Evolutionary conservation across 2,888 invertebrate genomes (phyloP), one percentile per base, ranked within the genome.

Genomic region (Lumbricus terrestris): DNA sequence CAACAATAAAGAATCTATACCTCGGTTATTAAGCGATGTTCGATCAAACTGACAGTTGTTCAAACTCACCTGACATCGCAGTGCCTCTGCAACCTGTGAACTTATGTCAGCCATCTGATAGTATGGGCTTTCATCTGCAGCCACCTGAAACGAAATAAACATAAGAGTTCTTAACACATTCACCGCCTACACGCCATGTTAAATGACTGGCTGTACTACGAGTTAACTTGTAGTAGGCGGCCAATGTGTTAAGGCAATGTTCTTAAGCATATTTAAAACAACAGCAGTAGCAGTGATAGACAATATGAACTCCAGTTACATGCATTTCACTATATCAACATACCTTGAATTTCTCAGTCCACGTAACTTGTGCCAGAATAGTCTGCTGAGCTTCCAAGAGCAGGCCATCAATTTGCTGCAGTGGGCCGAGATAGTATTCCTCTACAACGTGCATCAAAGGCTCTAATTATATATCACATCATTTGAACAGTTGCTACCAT

Each of bases 361-460:
- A 91, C 0, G 37, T 82, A 34, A 91, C 54, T 69, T 89, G 88
- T 16, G 90, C 38, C n/a, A 40, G 35, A 40, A 90, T 83, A 37
- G 90, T 40, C 34, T 90, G 40, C 83, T 91, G 54, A 34, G 88
- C 89, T 35, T 88, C 90, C 18, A 90, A 47, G 15, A 92, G 90
- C 18, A 90, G 38, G 13, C 38, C n/a, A 38, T 92, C 92, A 34
- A 92, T 90, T 82, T 89, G 88, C 54, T 69, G 82, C 42, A 92
- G 34, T 29, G 92, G 92, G 16, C 89, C 92, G n/a, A 90, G 90
- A 69, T 92, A 92, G 47, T 92, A 92, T 15, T 91, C 91, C 88
- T 91, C 91, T 89, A 88, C 35, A 88, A 29, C 40, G 69, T 29
- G n/a, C 69, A 69, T 1, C 29, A 69, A 69, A 69, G 29, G 69